Base-by-base conservation (phyloP, 35 echinoderm and acorn worm species). In the Heliocidaris erythrogramma region DNA sequence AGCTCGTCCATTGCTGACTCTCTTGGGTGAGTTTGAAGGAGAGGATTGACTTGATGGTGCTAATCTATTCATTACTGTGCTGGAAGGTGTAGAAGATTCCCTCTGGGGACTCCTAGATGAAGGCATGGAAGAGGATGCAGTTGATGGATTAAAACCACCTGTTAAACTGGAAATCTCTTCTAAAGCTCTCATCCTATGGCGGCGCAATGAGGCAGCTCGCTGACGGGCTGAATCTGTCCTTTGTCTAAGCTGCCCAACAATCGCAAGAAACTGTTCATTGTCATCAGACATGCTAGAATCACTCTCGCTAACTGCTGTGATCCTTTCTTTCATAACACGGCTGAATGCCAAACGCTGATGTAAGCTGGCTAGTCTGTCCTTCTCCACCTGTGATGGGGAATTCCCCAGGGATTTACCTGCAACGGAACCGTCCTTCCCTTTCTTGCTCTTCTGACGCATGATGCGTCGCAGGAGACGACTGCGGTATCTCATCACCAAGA, bases 261-360 rank as follows among this genome's bases (percentile, higher is more conserved):
- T 65, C 5, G 94, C 91, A 88, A 85, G 89, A 14, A 96, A 92
- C 47, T 94, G 94, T n/a, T 95, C 96, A 86, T 93, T 65, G 12
- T 93, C 59, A 92, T 96, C 96, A 10, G 96, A 96, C 78, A 95
- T 69, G 56, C 61, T 95, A 27, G 91, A 92, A 92, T 96, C 96
- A 60, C 94, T 95, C 8, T 65, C 94, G 14, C 59, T 92, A 18
- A 89, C 60, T 86, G 24, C 13, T 12, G 94, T 93, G 47, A 98
- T 96, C 50, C 96, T 94, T 48, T 95, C 94, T 56, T 93, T 95
- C 49, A 98, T 49, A 0, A 95, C 94, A 88, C 95, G 93, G 31
- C 96, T 97, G 47, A 97, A 96, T 31, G 96, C 97, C 29, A 87
- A 86, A 24, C 97, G 92, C 92, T 98, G 97, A 32, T 94, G 47